Percentiles rank a stretch among this genome's conserved stretches.
These are phyloP conservation scores for Cyaniris semiargus DNA, from an alignment of 2,888 invertebrate species.

Conservation along the genomic window DNA sequence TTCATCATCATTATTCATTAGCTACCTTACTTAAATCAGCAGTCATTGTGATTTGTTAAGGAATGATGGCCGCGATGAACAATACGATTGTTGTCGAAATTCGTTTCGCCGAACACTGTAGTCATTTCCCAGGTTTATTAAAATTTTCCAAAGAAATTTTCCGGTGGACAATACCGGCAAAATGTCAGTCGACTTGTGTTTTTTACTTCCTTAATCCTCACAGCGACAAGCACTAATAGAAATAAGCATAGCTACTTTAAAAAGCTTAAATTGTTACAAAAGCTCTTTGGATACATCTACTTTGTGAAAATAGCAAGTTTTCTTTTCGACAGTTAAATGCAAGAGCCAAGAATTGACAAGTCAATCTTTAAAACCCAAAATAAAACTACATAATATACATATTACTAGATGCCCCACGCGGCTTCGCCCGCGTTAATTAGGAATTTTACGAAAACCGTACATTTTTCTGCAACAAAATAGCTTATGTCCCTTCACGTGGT, in stretches of 20 bases:
- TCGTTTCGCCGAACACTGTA: not conserved
- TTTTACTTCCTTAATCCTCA: not conserved
- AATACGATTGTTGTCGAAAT: slow-evolving; percentile 11
- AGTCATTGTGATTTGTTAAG: slow-evolving; percentile 12
- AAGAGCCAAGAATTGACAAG: no score
- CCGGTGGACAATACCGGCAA: not conserved
- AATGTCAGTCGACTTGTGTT: not conserved
- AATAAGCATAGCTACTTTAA: no score
- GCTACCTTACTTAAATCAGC: not conserved
- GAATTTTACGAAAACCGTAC: no score
- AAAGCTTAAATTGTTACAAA: not conserved
- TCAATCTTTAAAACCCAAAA: no score
- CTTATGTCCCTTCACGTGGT: no score
- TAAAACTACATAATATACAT: no score
- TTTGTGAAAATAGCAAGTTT: not conserved
- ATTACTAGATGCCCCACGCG: no score
- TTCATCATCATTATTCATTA: not conserved
- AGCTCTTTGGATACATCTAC: not conserved
- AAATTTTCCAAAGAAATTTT: not conserved
- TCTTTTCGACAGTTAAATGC: not conserved
- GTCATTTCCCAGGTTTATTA: slow-evolving; percentile 9
- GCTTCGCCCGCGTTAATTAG: no score
- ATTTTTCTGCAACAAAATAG: no score
- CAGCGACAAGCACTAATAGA: no score
- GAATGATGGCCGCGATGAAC: slow-evolving; percentile 6